phyloP scores from a whole-genome alignment of 2,888 invertebrate species.

The Cheilosia grossa region DNA sequence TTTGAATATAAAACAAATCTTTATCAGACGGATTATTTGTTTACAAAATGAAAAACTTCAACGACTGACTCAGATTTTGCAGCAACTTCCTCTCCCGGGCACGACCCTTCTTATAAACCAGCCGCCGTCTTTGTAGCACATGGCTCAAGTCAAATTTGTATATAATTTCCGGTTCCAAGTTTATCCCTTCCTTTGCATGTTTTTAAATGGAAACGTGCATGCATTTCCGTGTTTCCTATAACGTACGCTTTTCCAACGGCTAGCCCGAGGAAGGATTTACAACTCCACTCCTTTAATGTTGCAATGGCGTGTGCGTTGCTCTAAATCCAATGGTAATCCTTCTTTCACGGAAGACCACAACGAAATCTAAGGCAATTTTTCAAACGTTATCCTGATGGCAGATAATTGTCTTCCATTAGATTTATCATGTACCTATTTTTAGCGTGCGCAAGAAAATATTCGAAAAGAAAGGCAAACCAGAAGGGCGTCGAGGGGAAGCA shows the following conservation, averaged over 20 bases:
- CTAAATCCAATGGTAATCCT: conserved; percentile 14
- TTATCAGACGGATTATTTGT: too few species aligned
- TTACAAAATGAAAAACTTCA: too few species aligned
- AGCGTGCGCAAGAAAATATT: conserved; percentile 1
- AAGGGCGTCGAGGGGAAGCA: background rate
- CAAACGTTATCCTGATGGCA: conserved; percentile 38
- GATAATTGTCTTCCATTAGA: conserved; percentile 23
- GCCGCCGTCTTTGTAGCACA: background rate
- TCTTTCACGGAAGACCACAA: background rate
- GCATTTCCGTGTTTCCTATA: conserved; percentile 12
- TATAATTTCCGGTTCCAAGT: conserved; percentile 22
- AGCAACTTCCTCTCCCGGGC: background rate
- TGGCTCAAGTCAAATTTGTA: background rate
- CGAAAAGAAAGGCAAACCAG: background rate
- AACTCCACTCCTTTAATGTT: background rate
- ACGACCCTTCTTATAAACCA: background rate
- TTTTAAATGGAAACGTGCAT: conserved; percentile 28
- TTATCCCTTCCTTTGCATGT: conserved; percentile 1
- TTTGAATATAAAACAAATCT: too few species aligned
- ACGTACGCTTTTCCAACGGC: background rate
- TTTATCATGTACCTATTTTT: conserved; percentile 18
- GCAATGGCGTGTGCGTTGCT: conserved; percentile 29
- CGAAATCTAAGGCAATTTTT: conserved; percentile 23
- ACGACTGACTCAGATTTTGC: too few species aligned
- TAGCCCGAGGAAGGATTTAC: conserved; percentile 25